A percentile compares a stretch with the other conserved stretches of the same genome.
phyloP scores from a whole-genome alignment of 2,888 invertebrate species.

The Rhingia rostrata region DNA sequence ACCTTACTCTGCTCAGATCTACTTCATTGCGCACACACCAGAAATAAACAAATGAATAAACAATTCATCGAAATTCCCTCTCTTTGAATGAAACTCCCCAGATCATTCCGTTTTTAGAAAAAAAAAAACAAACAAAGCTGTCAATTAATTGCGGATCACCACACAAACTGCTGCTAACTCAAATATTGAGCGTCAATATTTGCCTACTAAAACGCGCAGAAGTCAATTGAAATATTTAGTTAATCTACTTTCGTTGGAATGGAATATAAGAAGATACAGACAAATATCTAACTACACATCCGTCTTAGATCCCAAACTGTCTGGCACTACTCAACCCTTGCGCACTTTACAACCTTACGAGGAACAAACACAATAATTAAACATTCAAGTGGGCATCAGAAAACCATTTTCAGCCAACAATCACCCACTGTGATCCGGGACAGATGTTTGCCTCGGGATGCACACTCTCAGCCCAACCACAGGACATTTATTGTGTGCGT shows the following conservation, averaged over 20 bases:
- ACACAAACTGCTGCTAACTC: constrained; percentile 43
- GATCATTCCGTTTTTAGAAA: not conserved
- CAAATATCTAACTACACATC: not conserved
- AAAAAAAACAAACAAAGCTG: constrained; percentile 21
- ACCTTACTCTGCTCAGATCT: not conserved
- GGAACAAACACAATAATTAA: constrained; percentile 46
- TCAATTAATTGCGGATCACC: constrained; percentile 43
- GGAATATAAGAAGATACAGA: not conserved
- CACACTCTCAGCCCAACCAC: constrained; percentile 36
- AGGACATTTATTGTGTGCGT: constrained; percentile 61
- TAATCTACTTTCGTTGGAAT: constrained; percentile 3
- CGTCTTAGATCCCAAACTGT: constrained; percentile 9
- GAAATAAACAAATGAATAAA: constrained; percentile 13
- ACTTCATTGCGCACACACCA: not conserved
- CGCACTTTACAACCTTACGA: not conserved
- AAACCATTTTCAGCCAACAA: constrained; percentile 50
- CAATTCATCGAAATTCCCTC: constrained; percentile 16
- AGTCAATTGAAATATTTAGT: constrained; percentile 54
- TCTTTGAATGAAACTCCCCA: not conserved
- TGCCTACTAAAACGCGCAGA: constrained; percentile 8
- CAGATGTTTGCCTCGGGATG: constrained; percentile 51
- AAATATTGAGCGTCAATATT: constrained; percentile 27
- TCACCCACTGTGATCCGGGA: constrained; percentile 59
- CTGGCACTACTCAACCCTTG: constrained; percentile 44
- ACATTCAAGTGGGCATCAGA: constrained; percentile 58